Conservation (phyloP, 2,797 vertebrate genomes). For the Etheostoma perlongum region DNA sequence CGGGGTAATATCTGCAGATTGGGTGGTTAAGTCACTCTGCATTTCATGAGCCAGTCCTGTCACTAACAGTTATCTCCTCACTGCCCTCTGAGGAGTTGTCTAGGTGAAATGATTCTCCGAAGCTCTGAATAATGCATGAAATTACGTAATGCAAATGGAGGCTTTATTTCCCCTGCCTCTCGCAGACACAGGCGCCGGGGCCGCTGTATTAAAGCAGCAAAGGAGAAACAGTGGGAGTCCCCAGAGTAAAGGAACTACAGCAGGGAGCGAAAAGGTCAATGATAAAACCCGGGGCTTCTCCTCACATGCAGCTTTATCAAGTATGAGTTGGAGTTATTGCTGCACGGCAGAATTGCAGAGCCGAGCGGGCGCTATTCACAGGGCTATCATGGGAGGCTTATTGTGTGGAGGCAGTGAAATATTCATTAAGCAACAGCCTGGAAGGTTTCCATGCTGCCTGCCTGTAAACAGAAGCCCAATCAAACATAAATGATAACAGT, state of each 20-base stretch:
- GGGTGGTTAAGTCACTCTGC: constrained; percentile 81
- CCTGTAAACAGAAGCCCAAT: constrained; percentile 69
- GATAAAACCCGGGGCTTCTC: constrained; percentile 69
- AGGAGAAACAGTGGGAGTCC: constrained; percentile 68
- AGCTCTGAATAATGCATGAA: constrained; percentile 85
- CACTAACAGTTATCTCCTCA: constrained; percentile 79
- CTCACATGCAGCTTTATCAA: constrained; percentile 63
- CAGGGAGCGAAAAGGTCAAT: constrained; percentile 77
- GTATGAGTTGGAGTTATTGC: constrained; percentile 61
- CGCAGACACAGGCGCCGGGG: constrained; percentile 52
- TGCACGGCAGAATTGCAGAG: constrained; percentile 40
- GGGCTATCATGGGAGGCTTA: constrained; percentile 68
- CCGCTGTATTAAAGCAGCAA: constrained; percentile 61
- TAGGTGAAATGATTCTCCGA: constrained; percentile 79
- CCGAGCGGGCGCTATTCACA: constrained; percentile 57
- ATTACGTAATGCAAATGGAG: constrained; percentile 85
- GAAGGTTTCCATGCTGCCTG: constrained; percentile 52
- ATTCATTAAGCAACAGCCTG: constrained; percentile 74
- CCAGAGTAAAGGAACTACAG: constrained; percentile 63
- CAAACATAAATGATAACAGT: constrained; percentile 63
- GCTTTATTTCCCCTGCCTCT: constrained; percentile 77
- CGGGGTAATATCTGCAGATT: constrained; percentile 79
- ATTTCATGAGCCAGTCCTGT: constrained; percentile 82
- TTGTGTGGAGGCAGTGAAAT: constrained; percentile 75
- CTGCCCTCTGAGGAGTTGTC: constrained; percentile 79